phyloP scores from a whole-genome alignment of 2,113 vertebrate genomes.

The Aphelocoma coerulescens region DNA sequence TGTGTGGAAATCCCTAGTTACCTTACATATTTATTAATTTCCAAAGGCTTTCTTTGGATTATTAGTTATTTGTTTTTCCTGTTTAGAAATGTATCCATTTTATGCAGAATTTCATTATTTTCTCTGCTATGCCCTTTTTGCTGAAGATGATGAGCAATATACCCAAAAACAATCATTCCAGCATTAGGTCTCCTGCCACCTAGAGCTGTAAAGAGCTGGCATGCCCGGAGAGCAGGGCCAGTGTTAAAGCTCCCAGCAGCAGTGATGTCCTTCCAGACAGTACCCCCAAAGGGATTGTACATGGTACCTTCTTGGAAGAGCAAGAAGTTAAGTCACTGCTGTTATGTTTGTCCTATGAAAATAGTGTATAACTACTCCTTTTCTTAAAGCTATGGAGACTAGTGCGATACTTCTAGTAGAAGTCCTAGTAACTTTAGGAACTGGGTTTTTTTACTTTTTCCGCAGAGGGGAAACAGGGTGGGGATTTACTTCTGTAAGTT shows the following conservation, averaged over 20 bases:
- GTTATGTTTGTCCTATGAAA: neutral
- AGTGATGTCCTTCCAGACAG: neutral
- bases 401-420: neutral
- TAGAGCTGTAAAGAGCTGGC: neutral
- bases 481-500: neutral
- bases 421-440: neutral
- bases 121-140: neutral
- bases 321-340: constrained; percentile 63
- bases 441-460: neutral
- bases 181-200: neutral
- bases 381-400: neutral
- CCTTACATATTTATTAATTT: neutral
- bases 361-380: neutral
- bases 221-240: constrained; percentile 50
- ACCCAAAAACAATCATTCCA: neutral
- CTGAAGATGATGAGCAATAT: neutral
- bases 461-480: neutral
- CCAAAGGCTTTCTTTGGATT: neutral
- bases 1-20: neutral
- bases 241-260: neutral
- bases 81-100: neutral
- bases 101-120: neutral
- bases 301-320: constrained; percentile 44
- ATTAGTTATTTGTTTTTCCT: neutral
- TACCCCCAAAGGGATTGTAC: neutral